Evolutionary conservation across 2,797 vertebrate species (phyloP), one percentile per base, ranked within the genome.

Genomic region (Crocodylus rhombifer): DNA sequence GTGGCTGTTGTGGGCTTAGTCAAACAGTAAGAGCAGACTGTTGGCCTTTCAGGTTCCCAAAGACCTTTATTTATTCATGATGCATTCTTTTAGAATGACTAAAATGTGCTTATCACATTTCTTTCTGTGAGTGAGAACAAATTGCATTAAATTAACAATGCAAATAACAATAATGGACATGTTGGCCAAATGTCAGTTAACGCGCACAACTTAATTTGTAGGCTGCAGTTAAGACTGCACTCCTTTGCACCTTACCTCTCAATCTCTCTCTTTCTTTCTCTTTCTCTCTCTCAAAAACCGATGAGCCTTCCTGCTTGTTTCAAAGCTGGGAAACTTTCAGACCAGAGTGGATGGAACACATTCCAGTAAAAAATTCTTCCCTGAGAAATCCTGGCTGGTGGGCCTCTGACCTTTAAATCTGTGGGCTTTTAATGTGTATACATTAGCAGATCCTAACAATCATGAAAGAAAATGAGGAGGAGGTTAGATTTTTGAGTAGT

Each of bases 171-270:
- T 62, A 84, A 75, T 75, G 84, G 64, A 57, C n/a, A 82, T 85
- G 6, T 3, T 92, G 64, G 80, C 33, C 76, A 26, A 13, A 25
- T 0, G 0, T 65, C 73, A 69, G 64, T 28, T 87, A 74, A 88
- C 67, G 74, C 82, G 90, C 60, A 84, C 36, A 83, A 93, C 21
- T 14, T 87, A 87, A 88, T 86, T 90, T 95, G 2, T 8, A 91
- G 90, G 28, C 6, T 84, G 6, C 6, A 4, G 36, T 28, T 74
- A 69, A 86, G 89, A 77, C 56, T 9, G 1, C 0, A 6, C 4
- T 7, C 55, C 16, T 7, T 56, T 14, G 36, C 7, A 3, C 2
- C 3, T 1, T 2, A 33, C 76, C 3, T 4, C 7, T 64, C 61
- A 58, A 3, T 65, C 51, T 21, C 18, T 85, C 1, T 75, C 81